Evolutionary conservation across 2,113 vertebrate species (phyloP).

Genomic region (Eonycteris spelaea): DNA sequence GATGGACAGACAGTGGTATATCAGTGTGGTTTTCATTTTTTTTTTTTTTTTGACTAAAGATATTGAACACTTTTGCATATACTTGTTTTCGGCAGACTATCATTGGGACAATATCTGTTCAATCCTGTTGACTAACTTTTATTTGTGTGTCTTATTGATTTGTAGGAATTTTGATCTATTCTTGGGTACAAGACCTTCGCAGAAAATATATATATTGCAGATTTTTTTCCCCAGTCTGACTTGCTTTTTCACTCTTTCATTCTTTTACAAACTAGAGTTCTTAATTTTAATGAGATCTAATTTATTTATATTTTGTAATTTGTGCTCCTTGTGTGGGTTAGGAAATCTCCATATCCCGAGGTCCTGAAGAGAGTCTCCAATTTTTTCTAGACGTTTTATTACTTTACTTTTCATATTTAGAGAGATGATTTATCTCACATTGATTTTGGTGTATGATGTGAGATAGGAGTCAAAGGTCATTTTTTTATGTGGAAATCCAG

Average conservation of each 20-base stretch:
- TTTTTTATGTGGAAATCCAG: background rate
- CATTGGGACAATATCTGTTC: background rate
- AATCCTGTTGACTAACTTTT: background rate
- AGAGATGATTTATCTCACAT: background rate
- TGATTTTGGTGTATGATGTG: background rate
- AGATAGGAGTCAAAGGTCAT: background rate
- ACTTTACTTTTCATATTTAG: background rate
- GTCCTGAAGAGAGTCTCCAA: background rate
- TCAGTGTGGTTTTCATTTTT: background rate
- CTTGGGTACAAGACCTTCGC: background rate
- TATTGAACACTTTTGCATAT: background rate
- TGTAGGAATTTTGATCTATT: background rate
- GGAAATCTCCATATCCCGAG: background rate
- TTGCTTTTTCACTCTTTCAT: background rate
- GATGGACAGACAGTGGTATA: background rate
- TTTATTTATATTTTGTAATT: conserved; percentile 14
- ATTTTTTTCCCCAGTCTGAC: background rate
- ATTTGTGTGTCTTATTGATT: background rate
- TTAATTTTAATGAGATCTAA: background rate
- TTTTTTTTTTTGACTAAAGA: background rate
- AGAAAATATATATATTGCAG: background rate
- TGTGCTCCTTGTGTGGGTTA: background rate
- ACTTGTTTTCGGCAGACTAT: background rate
- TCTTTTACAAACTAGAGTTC: background rate
- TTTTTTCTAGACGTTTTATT: background rate